These are phyloP conservation scores for Taenioides sp. DNA, from an alignment of 2,797 vertebrate species.

Conservation along the genomic window DNA sequence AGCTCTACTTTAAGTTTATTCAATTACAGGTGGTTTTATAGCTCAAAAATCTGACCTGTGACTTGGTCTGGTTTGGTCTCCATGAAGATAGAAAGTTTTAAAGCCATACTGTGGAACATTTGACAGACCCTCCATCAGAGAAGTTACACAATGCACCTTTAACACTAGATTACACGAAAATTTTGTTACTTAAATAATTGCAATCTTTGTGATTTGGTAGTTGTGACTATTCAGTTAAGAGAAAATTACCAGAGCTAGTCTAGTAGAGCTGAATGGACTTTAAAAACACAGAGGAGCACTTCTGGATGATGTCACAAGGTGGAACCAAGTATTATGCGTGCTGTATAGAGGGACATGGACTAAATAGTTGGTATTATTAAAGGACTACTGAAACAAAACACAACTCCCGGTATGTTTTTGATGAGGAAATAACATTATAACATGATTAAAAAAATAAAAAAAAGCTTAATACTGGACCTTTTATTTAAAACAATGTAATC, in stretches of 20 bases:
- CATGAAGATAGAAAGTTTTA: too few species aligned
- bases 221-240: background rate
- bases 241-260: background rate
- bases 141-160: too few species aligned
- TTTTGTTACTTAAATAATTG: background rate
- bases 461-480: background rate
- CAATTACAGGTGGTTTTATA: too few species aligned
- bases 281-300: background rate
- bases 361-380: background rate
- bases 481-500: too few species aligned
- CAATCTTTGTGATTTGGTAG: background rate
- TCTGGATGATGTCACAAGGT: background rate
- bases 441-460: background rate
- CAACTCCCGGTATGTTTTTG: background rate
- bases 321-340: background rate
- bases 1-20: too few species aligned
- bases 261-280: background rate
- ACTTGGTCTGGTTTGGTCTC: too few species aligned
- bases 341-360: background rate
- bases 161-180: background rate
- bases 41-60: too few species aligned
- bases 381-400: background rate
- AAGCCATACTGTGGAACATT: too few species aligned
- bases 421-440: background rate
- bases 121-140: too few species aligned